Conservation (phyloP, 2,888 invertebrate genomes). For the Sericinus montela region DNA sequence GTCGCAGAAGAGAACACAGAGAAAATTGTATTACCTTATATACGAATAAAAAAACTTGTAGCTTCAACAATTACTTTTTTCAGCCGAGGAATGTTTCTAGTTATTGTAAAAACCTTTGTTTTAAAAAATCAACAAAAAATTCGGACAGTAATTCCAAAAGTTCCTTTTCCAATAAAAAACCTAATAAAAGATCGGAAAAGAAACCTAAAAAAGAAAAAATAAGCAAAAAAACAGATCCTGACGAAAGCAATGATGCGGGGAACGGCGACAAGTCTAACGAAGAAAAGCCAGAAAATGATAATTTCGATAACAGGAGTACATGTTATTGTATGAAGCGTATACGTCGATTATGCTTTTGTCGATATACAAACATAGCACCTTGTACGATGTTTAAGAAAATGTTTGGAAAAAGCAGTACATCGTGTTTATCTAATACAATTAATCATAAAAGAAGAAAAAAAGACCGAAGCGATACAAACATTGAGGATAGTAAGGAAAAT, state of each 20-base stretch:
- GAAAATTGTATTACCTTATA: background rate
- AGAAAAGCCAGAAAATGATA: background rate
- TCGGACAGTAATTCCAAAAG: background rate
- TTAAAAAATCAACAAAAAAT: slow-evolving; percentile 13
- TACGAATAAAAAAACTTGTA: slow-evolving; percentile 2
- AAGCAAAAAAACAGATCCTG: slow-evolving; percentile 1
- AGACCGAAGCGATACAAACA: slow-evolving; percentile 11
- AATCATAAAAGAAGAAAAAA: slow-evolving; percentile 51
- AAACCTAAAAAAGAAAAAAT: slow-evolving; percentile 1
- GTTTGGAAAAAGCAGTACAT: slow-evolving; percentile 19
- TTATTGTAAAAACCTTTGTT: slow-evolving; percentile 15
- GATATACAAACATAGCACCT: slow-evolving; percentile 3
- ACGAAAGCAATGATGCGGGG: background rate
- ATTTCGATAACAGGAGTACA: slow-evolving; percentile 6
- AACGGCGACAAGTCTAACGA: slow-evolving; percentile 7
- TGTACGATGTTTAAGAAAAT: slow-evolving; percentile 13
- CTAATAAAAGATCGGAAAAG: slow-evolving; percentile 14
- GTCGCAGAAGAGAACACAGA: background rate
- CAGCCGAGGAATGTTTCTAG: slow-evolving; percentile 6
- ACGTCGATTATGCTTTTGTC: slow-evolving; percentile 13
- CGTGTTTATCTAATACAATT: slow-evolving; percentile 25
- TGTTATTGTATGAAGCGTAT: slow-evolving; percentile 14
- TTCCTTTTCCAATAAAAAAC: slow-evolving; percentile 2
- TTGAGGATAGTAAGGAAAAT: background rate
- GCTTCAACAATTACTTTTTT: background rate